phyloP scores from a whole-genome alignment of 1,140 invertebrate species.

The Drosophila asahinai region DNA sequence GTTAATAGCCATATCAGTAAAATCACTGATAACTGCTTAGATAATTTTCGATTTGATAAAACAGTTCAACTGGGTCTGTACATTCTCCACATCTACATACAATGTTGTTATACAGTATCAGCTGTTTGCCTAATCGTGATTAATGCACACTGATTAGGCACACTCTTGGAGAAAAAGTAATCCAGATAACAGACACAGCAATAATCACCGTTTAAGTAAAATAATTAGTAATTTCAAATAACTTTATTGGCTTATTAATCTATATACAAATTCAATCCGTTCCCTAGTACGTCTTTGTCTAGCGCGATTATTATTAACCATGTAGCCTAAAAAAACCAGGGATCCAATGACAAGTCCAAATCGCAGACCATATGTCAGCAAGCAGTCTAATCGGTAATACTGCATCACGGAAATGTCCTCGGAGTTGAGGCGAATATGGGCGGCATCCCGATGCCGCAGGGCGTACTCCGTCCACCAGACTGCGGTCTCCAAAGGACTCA shows the following conservation, averaged over 20 bases:
- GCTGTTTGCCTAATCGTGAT: not conserved
- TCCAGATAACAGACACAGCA: no score
- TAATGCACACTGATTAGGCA: no score
- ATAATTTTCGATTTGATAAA: not conserved
- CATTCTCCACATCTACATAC: not conserved
- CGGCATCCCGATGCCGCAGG: constrained; percentile 61
- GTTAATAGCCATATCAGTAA: not conserved
- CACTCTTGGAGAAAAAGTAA: no score
- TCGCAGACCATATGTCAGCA: constrained; percentile 8
- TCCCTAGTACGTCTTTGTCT: not conserved
- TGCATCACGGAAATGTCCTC: constrained; percentile 29
- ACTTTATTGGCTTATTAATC: not conserved
- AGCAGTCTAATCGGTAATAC: constrained; percentile 40
- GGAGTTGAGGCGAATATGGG: constrained; percentile 81
- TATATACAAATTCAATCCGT: not conserved
- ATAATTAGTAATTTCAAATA: no score
- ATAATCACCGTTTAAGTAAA: no score
- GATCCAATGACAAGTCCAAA: constrained; percentile 23
- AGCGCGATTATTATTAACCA: not conserved
- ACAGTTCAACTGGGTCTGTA: no score
- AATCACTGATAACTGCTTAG: not conserved
- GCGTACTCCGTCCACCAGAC: constrained; percentile 89
- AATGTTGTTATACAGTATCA: not conserved
- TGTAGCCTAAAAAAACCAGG: constrained; percentile 8
- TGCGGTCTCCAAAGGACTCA: constrained; percentile 86